Evolutionary conservation across 1,140 invertebrate species (phyloP), one percentile per base, ranked within the genome.

Genomic region (Camponotus floridanus): DNA sequence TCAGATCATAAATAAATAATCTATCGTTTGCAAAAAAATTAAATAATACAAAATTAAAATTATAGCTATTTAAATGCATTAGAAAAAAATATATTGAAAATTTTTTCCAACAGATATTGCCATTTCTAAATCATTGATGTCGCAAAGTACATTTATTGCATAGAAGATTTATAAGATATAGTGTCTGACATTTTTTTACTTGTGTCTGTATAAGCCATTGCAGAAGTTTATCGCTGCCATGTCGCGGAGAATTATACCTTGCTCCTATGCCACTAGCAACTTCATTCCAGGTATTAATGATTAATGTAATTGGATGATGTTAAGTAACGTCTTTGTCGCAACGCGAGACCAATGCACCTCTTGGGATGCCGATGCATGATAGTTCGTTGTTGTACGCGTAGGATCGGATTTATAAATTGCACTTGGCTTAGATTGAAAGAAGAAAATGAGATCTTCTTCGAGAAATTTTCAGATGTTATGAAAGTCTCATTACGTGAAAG

Each of bases 281-380:
- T 80, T 70, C 15, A 33, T 21, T 80, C 36, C 62, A 57, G 4
- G 64, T 36, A 70, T 80, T 71, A 71, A 51, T 13, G 26, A 71
- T 71, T 80, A 70, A 70, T 80, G 65, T 26, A 61, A 80, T 80
- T 59, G 64, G 21, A 57, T n/a, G 65, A 80, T 21, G 36, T 68
- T 39, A 57, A 80, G 64, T 80, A 70, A 80, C 57, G 18, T 67
- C 42, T 79, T 79, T 79, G 76, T 31, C 21, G 76, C 48, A 80
- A 68, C 2, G 9, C 18, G 45, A 36, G 62, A 65, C n/a, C 6
- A n/a, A 78, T 13, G 11, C 7, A 51, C 3, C 7, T 79, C 33
- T 79, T 36, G 45, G 18, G 76, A 67, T 67, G 61, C 13, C 18
- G n/a, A 21, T 67, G 48, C 8, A 45, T 70, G 65, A 70, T 59